Percentiles rank a stretch among this genome's conserved stretches.
Conservation (phyloP, 2,888 invertebrate genomes). For the Oasisia sp. region DNA sequence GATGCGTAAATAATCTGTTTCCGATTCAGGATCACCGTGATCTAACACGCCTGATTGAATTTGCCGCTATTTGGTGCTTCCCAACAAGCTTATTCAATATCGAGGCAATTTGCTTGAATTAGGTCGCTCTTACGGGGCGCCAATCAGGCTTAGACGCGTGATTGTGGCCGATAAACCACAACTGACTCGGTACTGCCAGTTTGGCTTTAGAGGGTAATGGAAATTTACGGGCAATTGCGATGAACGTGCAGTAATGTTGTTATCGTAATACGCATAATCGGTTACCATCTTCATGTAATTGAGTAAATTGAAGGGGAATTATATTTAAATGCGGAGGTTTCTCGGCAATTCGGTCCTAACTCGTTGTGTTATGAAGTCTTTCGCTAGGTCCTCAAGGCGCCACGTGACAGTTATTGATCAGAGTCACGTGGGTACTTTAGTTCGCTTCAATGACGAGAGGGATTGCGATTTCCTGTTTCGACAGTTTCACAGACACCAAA, state of each 20-base stretch:
- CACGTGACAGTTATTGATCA: neutral
- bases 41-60: neutral
- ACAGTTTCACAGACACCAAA: neutral
- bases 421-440: neutral
- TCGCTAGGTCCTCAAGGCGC: neutral
- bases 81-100: constrained; percentile 11
- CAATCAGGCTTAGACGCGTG: constrained; percentile 10
- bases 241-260: neutral
- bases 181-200: neutral
- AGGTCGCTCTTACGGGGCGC: neutral
- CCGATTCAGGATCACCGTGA: neutral
- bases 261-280: constrained; percentile 3
- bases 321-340: neutral
- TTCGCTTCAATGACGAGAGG: neutral
- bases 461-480: neutral
- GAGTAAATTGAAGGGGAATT: neutral
- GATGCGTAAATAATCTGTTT: neutral
- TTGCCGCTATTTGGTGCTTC: neutral
- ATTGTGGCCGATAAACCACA: neutral
- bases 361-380: neutral
- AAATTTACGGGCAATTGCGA: neutral
- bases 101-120: constrained; percentile 13
- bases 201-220: neutral
- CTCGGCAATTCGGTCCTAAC: neutral
- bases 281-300: neutral